Evolutionary conservation across 2,888 invertebrate genomes (phyloP), one percentile per base, ranked within the genome.

Genomic region (Sericinus montela): DNA sequence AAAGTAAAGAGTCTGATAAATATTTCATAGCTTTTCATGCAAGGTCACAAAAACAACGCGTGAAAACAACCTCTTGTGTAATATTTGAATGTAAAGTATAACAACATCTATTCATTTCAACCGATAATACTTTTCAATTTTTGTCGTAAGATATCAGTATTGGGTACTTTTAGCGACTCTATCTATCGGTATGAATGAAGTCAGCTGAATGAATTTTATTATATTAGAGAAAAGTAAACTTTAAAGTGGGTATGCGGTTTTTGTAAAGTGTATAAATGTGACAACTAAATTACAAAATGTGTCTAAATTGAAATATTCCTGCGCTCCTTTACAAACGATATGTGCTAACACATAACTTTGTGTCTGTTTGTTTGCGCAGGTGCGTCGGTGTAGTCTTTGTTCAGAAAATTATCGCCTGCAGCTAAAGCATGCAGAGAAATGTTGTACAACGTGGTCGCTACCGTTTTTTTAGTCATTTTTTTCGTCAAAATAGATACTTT

Each of bases 321-420:
- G 25, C 13, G 29, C 14, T 25, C 72, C 69, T 66, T 54, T 57
- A 59, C 56, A 56, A 58, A 57, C 62, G 62, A 56, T 55, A 65
- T 64, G 67, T 65, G 75, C 73, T 80, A 78, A 78, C 73, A 73
- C 67, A 72, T 72, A 73, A 72, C 35, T 40, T 39, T 39, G 73
- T 73, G 74, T 71, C 69, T 56, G 63, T 65, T 65, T 85, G 81
- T 87, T 85, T 83, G 80, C 70, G 74, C 86, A 86, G 85, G 84
- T 87, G 88, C 74, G 65, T 55, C 60, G 63, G 64, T 65, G 69
- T 71, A 69, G 63, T 74, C 84, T 84, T 87, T 85, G 84, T 82
- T 85, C 81, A 80, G 65, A 55, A 73, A 82, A 86, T 88, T 87
- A 87, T 77, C 85, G 74, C 72, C 71, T 62, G 57, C 58, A 60